Conservation (phyloP, 2,113 vertebrate genomes). For the Pandion haliaetus region DNA sequence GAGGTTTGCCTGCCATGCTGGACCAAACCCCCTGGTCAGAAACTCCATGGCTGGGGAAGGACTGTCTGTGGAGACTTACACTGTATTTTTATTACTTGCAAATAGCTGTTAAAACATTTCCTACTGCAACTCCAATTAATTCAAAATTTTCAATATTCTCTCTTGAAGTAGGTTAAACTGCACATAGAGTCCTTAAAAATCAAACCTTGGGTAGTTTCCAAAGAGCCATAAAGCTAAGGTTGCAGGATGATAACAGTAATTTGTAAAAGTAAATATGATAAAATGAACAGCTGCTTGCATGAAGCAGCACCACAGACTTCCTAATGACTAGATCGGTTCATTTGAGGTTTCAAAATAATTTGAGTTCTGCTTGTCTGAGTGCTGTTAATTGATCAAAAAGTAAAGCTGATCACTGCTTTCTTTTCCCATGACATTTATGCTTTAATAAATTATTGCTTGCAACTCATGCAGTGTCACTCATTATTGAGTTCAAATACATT, state of each 20-base stretch:
- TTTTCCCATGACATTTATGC: conserved; percentile 53
- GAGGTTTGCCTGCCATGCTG: not conserved
- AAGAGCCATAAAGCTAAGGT: conserved; percentile 62
- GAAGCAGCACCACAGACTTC: conserved; percentile 38
- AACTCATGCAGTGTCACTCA: conserved; percentile 7
- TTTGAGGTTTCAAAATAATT: conserved; percentile 58
- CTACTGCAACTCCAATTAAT: conserved; percentile 10
- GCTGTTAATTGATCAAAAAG: conserved; percentile 75
- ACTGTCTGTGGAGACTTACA: not conserved
- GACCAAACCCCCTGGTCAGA: not conserved
- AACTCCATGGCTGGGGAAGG: not conserved
- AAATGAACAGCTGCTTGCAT: conserved; percentile 60
- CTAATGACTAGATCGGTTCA: conserved; percentile 57
- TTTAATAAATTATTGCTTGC: conserved; percentile 68
- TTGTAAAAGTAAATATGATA: conserved; percentile 72
- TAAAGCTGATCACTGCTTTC: conserved; percentile 62
- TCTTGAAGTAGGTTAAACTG: conserved; percentile 34
- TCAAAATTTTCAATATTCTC: conserved; percentile 49
- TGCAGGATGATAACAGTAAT: conserved; percentile 63
- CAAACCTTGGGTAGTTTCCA: conserved; percentile 54
- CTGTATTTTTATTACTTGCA: conserved; percentile 35
- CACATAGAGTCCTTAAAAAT: conserved; percentile 44
- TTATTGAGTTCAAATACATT: conserved; percentile 65
- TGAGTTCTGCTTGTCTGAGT: conserved; percentile 53
- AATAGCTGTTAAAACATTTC: conserved; percentile 47